Percentiles rank a stretch among this genome's conserved stretches.
Conservation (phyloP, 92 coral and sea anemone genomes). For the Epizoanthus fatuus region DNA sequence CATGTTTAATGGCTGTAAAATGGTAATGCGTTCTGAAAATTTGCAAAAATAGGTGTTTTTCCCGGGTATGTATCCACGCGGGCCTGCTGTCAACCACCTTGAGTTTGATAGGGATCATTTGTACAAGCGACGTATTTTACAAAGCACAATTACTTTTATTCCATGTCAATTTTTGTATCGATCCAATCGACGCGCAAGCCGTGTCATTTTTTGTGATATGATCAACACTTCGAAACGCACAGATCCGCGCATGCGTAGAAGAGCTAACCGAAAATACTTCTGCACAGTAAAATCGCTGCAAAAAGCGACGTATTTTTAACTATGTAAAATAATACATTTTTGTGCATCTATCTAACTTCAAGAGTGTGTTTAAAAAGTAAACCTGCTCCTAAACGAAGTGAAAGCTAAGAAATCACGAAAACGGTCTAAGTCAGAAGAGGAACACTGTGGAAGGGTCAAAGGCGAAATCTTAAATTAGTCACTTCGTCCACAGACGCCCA, state of each 20-base stretch:
- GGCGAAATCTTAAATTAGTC: conserved; percentile 8
- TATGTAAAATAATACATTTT: background rate
- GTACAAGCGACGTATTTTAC: conserved; percentile 70
- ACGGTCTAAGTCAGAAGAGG: background rate
- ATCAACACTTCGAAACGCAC: conserved; percentile 2
- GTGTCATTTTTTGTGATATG: conserved; percentile 13
- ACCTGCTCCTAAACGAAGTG: too few relatives aligned
- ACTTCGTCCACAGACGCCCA: conserved; percentile 28
- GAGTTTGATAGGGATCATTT: conserved; percentile 44
- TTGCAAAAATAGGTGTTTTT: conserved; percentile 78
- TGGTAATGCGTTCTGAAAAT: conserved; percentile 25
- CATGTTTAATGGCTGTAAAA: conserved; percentile 18
- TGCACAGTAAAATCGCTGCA: conserved; percentile 2
- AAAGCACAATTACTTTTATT: conserved; percentile 57
- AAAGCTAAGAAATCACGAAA: background rate
- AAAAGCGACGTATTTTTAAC: background rate
- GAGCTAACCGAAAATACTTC: conserved; percentile 13
- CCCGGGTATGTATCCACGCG: conserved; percentile 60
- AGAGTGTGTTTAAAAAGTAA: background rate
- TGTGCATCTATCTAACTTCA: background rate
- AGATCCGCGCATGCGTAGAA: conserved; percentile 72
- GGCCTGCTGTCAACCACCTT: conserved; percentile 80
- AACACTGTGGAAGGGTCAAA: background rate
- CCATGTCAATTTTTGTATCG: conserved; percentile 32
- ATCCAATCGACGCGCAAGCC: conserved; percentile 31